These are phyloP conservation scores for Polypedilum vanderplanki DNA, from an alignment of 1,140 invertebrate genomes.

Conservation along the genomic window DNA sequence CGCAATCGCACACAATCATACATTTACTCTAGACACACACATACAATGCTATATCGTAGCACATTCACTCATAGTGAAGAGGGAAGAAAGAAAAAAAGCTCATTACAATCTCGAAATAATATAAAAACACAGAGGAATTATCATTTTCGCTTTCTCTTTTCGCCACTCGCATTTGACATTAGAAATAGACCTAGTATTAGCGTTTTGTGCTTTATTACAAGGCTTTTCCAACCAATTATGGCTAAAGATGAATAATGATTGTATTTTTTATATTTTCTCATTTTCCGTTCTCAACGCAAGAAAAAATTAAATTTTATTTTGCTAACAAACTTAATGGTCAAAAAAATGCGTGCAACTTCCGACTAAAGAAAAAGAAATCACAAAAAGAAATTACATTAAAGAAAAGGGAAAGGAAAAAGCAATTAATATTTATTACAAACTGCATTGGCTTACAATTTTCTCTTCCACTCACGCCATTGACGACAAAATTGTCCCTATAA, in stretches of 20 bases:
- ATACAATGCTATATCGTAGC: not conserved
- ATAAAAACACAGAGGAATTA: not conserved
- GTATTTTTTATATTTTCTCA: not conserved
- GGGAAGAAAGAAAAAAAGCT: not conserved
- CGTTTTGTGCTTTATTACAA: slow-evolving; percentile 14
- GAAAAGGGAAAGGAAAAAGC: too few species aligned
- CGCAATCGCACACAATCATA: not conserved
- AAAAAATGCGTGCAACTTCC: too few species aligned
- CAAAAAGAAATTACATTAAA: too few species aligned
- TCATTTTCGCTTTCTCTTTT: not conserved
- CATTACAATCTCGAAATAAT: not conserved
- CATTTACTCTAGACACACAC: not conserved
- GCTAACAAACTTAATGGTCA: too few species aligned
- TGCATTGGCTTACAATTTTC: too few species aligned
- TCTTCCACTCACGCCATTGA: too few species aligned
- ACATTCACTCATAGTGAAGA: not conserved
- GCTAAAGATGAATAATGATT: slow-evolving; percentile 21
- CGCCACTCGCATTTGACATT: slow-evolving; percentile 4
- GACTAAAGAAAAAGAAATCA: too few species aligned
- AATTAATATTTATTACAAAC: too few species aligned
- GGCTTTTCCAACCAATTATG: not conserved
- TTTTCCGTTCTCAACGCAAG: too few species aligned
- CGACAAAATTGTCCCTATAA: too few species aligned
- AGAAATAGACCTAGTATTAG: not conserved
- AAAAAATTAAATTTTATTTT: too few species aligned